Conservation (phyloP, 2,113 vertebrate genomes). For the Maccullochella peelii region DNA sequence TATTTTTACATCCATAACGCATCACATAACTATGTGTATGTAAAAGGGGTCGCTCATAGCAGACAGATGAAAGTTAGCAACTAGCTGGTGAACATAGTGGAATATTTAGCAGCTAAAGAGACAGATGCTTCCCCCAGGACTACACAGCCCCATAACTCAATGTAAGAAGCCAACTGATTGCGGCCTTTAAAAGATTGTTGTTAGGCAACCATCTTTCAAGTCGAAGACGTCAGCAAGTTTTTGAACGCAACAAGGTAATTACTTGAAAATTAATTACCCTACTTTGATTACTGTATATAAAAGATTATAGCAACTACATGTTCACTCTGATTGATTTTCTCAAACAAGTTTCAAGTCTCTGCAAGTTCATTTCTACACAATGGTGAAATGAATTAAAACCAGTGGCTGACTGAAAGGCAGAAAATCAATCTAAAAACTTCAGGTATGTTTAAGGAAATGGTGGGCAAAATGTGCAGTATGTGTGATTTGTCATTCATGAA, state of each 20-base stretch:
- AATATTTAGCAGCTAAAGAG: neutral
- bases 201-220: constrained; percentile 17
- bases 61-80: neutral
- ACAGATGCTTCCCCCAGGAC: neutral
- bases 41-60: no score
- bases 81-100: neutral
- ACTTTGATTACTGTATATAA: constrained; percentile 3
- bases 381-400: neutral
- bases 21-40: no score
- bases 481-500: neutral
- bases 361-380: neutral
- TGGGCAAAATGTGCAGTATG: neutral
- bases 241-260: constrained; percentile 21
- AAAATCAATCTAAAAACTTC: neutral
- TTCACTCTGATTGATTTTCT: constrained; percentile 4
- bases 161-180: neutral
- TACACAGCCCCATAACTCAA: neutral
- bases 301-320: neutral
- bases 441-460: neutral
- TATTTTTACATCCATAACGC: no score
- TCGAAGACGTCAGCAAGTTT: neutral
- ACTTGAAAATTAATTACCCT: constrained; percentile 22
- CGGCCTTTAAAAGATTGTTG: constrained; percentile 37
- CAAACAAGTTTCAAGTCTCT: neutral
- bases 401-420: neutral